Percentiles rank a stretch among this genome's conserved stretches.
Conservation (phyloP, 2,888 invertebrate species). For the Prosopocoilus inquinatus region DNA sequence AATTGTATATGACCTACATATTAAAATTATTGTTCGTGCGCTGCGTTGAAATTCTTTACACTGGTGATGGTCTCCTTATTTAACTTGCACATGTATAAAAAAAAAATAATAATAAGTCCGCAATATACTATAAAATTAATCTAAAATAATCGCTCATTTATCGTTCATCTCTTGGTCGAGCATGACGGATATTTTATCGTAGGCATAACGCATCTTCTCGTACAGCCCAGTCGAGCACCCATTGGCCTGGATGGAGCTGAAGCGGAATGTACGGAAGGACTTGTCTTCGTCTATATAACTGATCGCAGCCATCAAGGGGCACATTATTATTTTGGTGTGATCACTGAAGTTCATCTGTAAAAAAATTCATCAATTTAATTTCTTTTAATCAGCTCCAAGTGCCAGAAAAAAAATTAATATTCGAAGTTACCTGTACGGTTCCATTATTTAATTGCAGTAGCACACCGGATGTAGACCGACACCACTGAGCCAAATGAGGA, state of each 20-base stretch:
- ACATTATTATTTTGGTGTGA: slow-evolving; percentile 97
- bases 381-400: no score
- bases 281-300: slow-evolving; percentile 93
- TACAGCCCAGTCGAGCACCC: slow-evolving; percentile 82
- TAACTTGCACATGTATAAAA: no score
- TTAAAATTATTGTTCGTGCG: no score
- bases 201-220: slow-evolving; percentile 81
- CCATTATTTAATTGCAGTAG: slow-evolving; percentile 98
- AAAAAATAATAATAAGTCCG: no score
- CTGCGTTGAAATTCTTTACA: no score
- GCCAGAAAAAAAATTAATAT: no score
- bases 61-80: no score
- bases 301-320: slow-evolving; percentile 95
- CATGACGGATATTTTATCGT: slow-evolving; percentile 62
- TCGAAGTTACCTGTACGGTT: slow-evolving; percentile 80
- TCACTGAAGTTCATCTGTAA: slow-evolving; percentile 94
- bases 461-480: slow-evolving; percentile 91
- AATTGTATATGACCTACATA: no score
- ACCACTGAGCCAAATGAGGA: slow-evolving; percentile 96
- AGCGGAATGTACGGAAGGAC: slow-evolving; percentile 89
- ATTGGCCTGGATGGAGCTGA: slow-evolving; percentile 76
- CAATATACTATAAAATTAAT: no score
- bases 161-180: slow-evolving; percentile 14
- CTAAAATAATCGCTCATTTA: no score
- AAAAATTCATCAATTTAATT: no score